Percentiles rank a stretch among this genome's conserved stretches.
phyloP scores from a whole-genome alignment of 2,888 invertebrate species.

The Cephus rjabovi region DNA sequence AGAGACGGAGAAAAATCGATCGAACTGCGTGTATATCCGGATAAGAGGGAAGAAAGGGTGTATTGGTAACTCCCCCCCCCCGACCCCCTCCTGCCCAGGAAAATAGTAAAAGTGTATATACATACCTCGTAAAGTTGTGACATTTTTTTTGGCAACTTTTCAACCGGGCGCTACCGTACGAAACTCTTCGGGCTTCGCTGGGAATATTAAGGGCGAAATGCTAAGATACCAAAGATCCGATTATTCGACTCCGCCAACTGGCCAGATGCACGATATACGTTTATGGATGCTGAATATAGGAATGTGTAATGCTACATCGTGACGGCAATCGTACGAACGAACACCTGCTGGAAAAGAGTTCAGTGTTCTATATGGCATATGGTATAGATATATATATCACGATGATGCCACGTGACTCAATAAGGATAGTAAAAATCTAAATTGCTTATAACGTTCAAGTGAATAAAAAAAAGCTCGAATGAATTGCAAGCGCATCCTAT shows the following conservation, averaged over 20 bases:
- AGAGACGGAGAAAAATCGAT: neutral
- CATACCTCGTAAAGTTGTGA: neutral
- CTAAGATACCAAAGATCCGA: slow-evolving; percentile 26
- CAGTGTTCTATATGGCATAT: too few relatives aligned
- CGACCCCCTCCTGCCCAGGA: neutral
- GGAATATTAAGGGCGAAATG: neutral
- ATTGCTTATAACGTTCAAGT: neutral
- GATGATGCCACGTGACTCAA: neutral
- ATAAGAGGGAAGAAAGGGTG: neutral
- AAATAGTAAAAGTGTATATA: neutral
- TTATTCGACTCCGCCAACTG: slow-evolving; percentile 46
- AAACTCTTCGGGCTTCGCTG: neutral
- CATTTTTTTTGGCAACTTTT: neutral
- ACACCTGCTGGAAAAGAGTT: neutral
- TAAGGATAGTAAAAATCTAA: neutral
- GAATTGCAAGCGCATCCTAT: neutral
- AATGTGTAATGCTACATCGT: neutral
- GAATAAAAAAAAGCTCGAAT: neutral
- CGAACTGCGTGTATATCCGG: neutral
- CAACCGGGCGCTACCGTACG: neutral
- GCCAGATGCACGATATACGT: slow-evolving; percentile 35
- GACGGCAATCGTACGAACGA: neutral
- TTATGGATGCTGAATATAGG: slow-evolving; percentile 27
- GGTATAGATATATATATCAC: too few relatives aligned
- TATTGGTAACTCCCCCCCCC: neutral